These are phyloP conservation scores for Sialia sialis DNA, from an alignment of 2,113 vertebrate species.

Conservation along the genomic window DNA sequence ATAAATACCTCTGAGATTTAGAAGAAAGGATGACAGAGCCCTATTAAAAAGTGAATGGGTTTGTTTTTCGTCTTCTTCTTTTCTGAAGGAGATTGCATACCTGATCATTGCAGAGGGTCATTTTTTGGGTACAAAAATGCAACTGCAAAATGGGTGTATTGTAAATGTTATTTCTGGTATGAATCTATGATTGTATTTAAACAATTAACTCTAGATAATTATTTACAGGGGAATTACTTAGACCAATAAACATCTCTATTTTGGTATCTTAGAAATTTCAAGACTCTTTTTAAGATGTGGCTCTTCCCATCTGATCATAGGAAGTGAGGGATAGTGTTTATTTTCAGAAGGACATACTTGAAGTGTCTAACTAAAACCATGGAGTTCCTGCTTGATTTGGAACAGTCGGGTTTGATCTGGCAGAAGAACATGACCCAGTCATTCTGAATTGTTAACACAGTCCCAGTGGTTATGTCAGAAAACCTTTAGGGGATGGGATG, in stretches of 20 bases:
- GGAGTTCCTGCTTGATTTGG: neutral
- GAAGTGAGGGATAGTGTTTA: neutral
- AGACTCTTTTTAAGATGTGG: neutral
- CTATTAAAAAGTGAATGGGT: neutral
- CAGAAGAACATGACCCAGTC: neutral
- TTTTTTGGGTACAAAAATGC: neutral
- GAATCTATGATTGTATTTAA: neutral
- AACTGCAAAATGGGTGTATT: neutral
- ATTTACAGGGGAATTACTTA: neutral
- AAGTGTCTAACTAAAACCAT: neutral
- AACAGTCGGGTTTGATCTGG: neutral
- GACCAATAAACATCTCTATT: neutral
- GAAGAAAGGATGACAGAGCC: neutral
- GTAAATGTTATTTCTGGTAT: neutral
- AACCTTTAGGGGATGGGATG: neutral
- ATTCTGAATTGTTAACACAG: neutral
- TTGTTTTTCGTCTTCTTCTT: neutral
- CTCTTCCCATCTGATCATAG: neutral
- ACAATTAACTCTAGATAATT: neutral
- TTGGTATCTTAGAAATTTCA: neutral
- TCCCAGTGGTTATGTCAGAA: neutral
- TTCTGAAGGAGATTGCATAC: neutral
- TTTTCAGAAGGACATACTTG: neutral
- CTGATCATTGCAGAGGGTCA: neutral
- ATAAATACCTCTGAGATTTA: conserved; percentile 7